Base-by-base conservation (phyloP, 2,888 invertebrate genomes). In the Caradrina clavipalpis region DNA sequence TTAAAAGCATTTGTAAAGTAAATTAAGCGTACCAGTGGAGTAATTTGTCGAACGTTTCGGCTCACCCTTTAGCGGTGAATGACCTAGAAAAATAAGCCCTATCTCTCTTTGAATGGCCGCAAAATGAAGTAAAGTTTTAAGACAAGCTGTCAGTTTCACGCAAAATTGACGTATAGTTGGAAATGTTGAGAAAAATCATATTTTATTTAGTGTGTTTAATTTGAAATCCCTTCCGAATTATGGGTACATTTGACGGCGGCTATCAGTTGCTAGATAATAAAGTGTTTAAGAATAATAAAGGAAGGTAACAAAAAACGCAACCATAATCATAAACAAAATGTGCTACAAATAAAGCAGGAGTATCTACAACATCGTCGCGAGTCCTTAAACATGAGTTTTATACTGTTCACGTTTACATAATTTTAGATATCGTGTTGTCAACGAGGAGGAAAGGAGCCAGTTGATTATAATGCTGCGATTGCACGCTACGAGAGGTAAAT, bases 1-100 rank as follows among this genome's bases (percentile, higher is more conserved):
- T 92, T 89, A 86, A 88, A 89, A 90, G 88, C 90, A 91, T 92
- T 93, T 92, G 90, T 93, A 89, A 93, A 92, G 89, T 91, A 91
- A 93, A 92, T 94, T 90, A 93, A 91, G 87, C 90, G 90, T 90
- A 86, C 85, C 90, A 88, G 87, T 83, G 83, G 84, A 90, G 89
- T 87, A 91, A 94, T 94, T 94, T 93, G 91, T 91, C 88, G 88
- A 89, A 88, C 90, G 86, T 86, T 89, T 87, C 83, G 81, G 85
- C 81, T 86, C 87, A 89, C 90, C 89, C 90, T 87, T 91, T 91
- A 83, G 83, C 85, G 88, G 80, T 85, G 86, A 87, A 86, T 80
- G 88, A 90, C 85, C 89, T 88, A 89, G 85, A 89, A 90, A 91
- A 91, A 89, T 86, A 88, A 85, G 85, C 73, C 86, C 85, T 87